Base-by-base conservation (phyloP, 2,113 vertebrate species). In the Promerops cafer region DNA sequence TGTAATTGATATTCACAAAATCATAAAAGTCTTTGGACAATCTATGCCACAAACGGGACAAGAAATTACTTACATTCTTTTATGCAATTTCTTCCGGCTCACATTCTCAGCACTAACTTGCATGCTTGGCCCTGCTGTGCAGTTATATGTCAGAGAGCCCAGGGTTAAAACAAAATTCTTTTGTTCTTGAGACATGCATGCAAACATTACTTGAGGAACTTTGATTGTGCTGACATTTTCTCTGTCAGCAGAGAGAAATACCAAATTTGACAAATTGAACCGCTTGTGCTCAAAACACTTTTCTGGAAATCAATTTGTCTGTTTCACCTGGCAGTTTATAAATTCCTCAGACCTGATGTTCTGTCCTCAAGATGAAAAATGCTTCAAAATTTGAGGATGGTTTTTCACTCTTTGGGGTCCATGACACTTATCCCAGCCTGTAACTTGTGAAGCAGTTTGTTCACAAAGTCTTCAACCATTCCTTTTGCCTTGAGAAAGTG, bases 171-270 rank as follows among this genome's bases (percentile, higher is more conserved):
- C 40, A 94, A 88, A 79, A 47, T 56, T 22, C 49, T 95, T 96
- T 95, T 77, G 75, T 83, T 95, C 83, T 85, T 78, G 69, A 74
- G 93, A 26, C 75, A 57, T 50, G 78, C 77, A 66, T 92, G 56
- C 45, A 89, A 78, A 94, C 83, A 52, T 93, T 85, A 82, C 61
- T 87, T 84, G 60, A 89, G 37, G 54, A 70, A 68, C 63, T 77
- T 79, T 94, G 84, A 90, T 87, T 95, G 54, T 87, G 70, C 72
- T 95, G 94, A 96, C 52, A 94, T 97, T 96, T 97, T 88, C 53
- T 91, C 80, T 83, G 78, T 74, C 80, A 95, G 42, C 40, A 39
- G 53, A 84, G 93, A 93, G 49, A 87, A 56, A 49, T 91, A 90
- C 30, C 35, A 64, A 50, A 94, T 97, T 74, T 95, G 82, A 97